Evolutionary conservation across 2,888 invertebrate genomes (phyloP), one percentile per base, ranked within the genome.

Genomic region (Sinodicranocentrus sp.): DNA sequence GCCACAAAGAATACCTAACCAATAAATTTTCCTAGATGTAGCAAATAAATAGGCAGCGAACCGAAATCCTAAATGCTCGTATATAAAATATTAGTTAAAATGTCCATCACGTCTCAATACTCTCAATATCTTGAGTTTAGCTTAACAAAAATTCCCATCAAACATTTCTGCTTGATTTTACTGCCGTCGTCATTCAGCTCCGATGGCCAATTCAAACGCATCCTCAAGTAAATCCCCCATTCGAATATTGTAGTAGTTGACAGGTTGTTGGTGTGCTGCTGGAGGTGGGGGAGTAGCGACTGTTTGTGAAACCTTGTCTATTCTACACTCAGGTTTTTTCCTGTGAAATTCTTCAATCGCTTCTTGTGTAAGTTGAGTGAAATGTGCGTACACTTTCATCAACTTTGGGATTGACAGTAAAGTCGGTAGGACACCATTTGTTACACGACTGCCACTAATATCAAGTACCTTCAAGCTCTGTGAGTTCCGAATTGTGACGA

Each of bases 391-490:
- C 13, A 88, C 79, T 17, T 76, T 17, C 25, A 54, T 52, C 43
- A 88, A 65, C 43, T 79, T 78, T n/a, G 84, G 79, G 5, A 87
- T 68, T 13, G 71, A 59, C 8, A 76, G 54, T 6, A 86, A 77
- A 52, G 80, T 73, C 21, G 84, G 77, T 23, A 88, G 54, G 19
- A 73, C 82, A n/a, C 43, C 43, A 78, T 88, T 85, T 28, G 88
- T 87, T 21, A 88, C 82, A 8, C 80, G 71, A 33, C 85, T 84
- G 5, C 87, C 87, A 15, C 84, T 83, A 21, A 87, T 75, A 59
- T 88, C 88, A 1, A 88, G 57, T 1, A 87, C 77, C 79, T 71
- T 78, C 13, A 87, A 59, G 17, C 78, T 67, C 21, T 72, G 54
- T 3, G 84, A 83, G 57, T 83, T 72, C 0, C 86, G 70, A n/a